Evolutionary conservation across 2,797 vertebrate species (phyloP).

Genomic region (Bradypodion ventrale): DNA sequence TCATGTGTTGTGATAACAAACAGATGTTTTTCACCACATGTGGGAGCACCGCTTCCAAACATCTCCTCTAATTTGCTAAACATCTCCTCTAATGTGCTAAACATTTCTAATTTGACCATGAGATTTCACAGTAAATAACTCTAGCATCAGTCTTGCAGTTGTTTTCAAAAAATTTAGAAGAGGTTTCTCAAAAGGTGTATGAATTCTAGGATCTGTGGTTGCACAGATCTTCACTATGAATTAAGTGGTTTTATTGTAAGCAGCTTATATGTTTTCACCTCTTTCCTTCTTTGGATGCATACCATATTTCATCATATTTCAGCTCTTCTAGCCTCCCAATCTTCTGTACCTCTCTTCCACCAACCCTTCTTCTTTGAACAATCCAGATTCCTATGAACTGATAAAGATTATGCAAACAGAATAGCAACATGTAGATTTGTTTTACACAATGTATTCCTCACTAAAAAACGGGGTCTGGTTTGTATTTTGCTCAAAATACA

Average conservation of each 20-base stretch:
- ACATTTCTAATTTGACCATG: no score
- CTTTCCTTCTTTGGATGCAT: neutral
- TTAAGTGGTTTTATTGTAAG: neutral
- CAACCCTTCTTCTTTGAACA: neutral
- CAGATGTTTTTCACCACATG: no score
- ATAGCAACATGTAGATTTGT: neutral
- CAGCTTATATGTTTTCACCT: neutral
- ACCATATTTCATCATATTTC: neutral
- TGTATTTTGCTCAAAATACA: neutral
- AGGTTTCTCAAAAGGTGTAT: neutral
- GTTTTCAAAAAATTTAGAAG: neutral
- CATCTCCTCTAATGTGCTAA: no score
- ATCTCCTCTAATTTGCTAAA: no score
- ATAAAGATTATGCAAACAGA: constrained; percentile 3
- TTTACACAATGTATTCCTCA: neutral
- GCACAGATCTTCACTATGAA: neutral
- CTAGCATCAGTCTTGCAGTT: neutral
- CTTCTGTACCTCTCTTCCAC: neutral
- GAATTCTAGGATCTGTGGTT: neutral
- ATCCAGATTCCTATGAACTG: neutral
- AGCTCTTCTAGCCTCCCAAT: neutral
- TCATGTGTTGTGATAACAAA: no score
- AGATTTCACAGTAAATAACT: neutral
- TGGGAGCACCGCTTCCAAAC: no score
- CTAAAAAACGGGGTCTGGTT: neutral